Conservation (phyloP, 1,140 invertebrate species). For the Sogatella furcifera region DNA sequence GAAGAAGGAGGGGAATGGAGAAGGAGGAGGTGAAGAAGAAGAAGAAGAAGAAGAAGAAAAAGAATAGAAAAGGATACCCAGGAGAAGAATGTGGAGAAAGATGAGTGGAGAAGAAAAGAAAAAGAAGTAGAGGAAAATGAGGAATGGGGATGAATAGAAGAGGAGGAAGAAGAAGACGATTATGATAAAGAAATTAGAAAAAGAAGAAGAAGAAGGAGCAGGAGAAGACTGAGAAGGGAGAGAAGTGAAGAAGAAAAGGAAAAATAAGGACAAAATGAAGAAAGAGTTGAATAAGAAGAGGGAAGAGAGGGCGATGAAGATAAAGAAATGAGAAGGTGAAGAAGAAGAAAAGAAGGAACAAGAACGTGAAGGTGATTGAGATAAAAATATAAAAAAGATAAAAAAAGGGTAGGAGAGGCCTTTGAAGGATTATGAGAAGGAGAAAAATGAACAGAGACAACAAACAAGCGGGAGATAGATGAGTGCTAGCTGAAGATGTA, state of each 20-base stretch:
- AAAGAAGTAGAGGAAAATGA: neutral
- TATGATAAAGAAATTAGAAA: too few species aligned
- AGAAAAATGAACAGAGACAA: too few species aligned
- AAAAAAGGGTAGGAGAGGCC: too few species aligned
- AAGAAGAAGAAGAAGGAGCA: neutral
- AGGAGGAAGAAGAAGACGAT: neutral
- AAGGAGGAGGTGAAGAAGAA: neutral
- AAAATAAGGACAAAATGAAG: neutral
- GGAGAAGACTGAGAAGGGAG: neutral
- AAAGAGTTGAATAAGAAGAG: neutral
- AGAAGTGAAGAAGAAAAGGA: neutral
- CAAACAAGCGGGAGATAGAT: too few species aligned
- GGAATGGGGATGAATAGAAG: too few species aligned
- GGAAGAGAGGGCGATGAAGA: constrained; percentile 7
- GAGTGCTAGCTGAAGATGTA: too few species aligned
- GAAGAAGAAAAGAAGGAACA: too few species aligned
- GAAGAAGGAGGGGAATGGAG: too few species aligned
- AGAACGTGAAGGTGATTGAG: too few species aligned
- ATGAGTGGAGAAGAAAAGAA: neutral
- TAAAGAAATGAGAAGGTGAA: too few species aligned
- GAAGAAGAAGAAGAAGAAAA: neutral
- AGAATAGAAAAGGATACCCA: neutral
- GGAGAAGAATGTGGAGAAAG: neutral
- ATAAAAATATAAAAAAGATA: too few species aligned
- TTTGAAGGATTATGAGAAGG: too few species aligned